phyloP scores from a whole-genome alignment of 2,113 vertebrate genomes.

The Barnardius zonarius region DNA sequence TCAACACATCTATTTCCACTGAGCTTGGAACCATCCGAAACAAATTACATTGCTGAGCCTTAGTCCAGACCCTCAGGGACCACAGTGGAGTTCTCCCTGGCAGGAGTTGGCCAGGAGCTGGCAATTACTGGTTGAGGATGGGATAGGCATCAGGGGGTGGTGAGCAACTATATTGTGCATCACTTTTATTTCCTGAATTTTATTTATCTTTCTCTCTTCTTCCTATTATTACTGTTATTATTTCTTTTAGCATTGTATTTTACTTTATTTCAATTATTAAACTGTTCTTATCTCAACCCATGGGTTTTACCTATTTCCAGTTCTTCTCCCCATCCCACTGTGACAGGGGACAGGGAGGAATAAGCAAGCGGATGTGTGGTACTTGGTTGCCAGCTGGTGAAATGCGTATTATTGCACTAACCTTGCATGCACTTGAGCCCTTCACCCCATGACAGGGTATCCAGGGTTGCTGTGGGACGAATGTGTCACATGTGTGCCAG shows the following conservation, averaged over 20 bases:
- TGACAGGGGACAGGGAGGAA: neutral
- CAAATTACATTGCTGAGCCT: neutral
- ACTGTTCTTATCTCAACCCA: neutral
- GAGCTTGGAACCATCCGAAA: neutral
- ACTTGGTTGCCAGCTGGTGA: neutral
- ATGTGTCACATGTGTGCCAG: accelerated
- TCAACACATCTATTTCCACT: neutral
- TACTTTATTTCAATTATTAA: neutral
- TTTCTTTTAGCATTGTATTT: neutral
- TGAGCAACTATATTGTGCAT: neutral
- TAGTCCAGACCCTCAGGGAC: neutral
- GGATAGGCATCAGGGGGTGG: neutral
- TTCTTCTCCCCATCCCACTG: neutral
- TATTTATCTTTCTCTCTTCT: neutral
- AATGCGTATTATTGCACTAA: neutral
- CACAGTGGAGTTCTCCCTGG: neutral
- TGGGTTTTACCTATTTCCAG: neutral
- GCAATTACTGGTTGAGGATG: neutral
- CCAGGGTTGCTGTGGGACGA: neutral
- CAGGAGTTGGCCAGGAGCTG: neutral
- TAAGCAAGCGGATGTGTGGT: neutral
- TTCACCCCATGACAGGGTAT: accelerated
- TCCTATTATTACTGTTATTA: neutral
- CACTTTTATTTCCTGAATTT: neutral
- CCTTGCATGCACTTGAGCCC: neutral